phyloP scores from a whole-genome alignment of 1,140 invertebrate genomes.

The Hypsibius dujardini region DNA sequence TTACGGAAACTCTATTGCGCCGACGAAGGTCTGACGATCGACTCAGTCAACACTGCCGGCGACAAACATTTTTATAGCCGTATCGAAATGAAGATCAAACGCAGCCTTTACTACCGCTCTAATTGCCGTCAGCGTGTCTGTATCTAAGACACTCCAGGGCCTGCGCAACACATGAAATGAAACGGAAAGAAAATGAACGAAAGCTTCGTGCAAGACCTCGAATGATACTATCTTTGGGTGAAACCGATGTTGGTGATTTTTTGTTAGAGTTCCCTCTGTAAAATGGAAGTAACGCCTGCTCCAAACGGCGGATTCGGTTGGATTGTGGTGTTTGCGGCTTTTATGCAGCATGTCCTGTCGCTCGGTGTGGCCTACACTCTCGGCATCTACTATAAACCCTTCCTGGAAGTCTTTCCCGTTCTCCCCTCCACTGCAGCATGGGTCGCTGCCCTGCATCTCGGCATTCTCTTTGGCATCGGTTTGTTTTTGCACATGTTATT shows the following conservation, averaged over 20 bases:
- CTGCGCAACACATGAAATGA: not conserved
- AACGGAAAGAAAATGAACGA: not conserved
- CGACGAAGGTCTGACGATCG: too few relatives aligned
- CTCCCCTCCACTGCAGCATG: conserved; percentile 58
- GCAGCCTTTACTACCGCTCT: too few relatives aligned
- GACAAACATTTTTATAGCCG: too few relatives aligned
- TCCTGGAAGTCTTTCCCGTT: conserved; percentile 58
- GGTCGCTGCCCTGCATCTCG: conserved; percentile 76
- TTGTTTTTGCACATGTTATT: not conserved
- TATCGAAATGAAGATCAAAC: too few relatives aligned
- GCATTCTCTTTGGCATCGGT: conserved; percentile 78
- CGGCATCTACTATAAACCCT: conserved; percentile 61
- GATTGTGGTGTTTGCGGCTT: conserved; percentile 71
- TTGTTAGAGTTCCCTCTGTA: not conserved
- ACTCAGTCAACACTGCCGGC: too few relatives aligned
- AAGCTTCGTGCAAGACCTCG: not conserved
- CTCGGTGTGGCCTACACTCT: conserved; percentile 42
- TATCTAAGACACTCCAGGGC: not conserved
- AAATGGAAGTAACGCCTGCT: conserved; percentile 21
- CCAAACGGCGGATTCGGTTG: conserved; percentile 64
- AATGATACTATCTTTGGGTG: not conserved
- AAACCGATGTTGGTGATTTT: not conserved
- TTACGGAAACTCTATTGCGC: too few relatives aligned
- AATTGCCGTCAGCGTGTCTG: too few relatives aligned
- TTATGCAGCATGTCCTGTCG: conserved; percentile 70